A percentile compares a stretch with the other conserved stretches of the same genome.
Evolutionary conservation across 1,140 invertebrate genomes (phyloP).

Genomic region (Drosophila leontia): DNA sequence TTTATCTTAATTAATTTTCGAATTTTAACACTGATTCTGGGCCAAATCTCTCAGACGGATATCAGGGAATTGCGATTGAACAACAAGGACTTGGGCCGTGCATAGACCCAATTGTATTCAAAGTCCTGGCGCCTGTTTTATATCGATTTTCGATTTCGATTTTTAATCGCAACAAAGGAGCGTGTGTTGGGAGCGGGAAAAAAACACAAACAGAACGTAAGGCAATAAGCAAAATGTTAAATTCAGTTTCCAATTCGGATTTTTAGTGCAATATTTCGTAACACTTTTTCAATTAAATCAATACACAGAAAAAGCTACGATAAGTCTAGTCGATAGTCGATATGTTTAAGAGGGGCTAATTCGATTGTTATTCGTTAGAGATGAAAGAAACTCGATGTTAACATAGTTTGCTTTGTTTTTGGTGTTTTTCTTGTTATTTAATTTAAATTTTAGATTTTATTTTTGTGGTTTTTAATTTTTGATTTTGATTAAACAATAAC

Average conservation of each 20-base stretch:
- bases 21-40: slow-evolving; percentile 12
- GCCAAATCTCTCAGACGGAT: slow-evolving; percentile 61
- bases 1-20: background rate
- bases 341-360: background rate
- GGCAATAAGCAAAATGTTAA: slow-evolving; percentile 46
- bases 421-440: background rate
- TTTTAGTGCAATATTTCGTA: slow-evolving; percentile 82
- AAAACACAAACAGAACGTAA: slow-evolving; percentile 45
- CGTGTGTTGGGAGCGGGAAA: slow-evolving; percentile 20
- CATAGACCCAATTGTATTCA: slow-evolving; percentile 84
- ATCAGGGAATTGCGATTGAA: slow-evolving; percentile 81
- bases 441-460: background rate
- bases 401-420: background rate
- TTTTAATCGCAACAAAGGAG: slow-evolving; percentile 43
- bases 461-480: too few species aligned
- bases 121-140: slow-evolving; percentile 68
- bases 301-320: slow-evolving; percentile 22
- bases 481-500: too few species aligned
- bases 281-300: slow-evolving; percentile 25
- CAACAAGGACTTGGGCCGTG: slow-evolving; percentile 80
- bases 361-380: background rate
- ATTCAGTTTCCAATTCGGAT: slow-evolving; percentile 47
- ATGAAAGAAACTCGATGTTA: background rate
- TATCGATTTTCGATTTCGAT: slow-evolving; percentile 42
- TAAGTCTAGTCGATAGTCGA: slow-evolving; percentile 1